Base-by-base conservation (phyloP, 2,113 vertebrate species). In the Calonectris borealis region DNA sequence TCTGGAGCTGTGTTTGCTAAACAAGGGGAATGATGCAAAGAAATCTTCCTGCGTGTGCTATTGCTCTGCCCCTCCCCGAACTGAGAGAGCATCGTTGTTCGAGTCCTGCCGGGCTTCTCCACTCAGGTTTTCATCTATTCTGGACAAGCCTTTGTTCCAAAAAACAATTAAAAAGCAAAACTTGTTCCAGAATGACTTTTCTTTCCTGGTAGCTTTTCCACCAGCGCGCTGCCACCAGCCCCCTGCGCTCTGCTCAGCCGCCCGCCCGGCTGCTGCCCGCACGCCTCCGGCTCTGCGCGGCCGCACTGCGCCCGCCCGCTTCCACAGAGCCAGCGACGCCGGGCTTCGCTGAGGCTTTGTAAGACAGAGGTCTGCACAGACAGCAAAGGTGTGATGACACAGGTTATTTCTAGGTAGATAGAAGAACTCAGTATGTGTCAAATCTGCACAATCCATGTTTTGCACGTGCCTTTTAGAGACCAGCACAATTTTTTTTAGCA, bases 1-100 rank as follows among this genome's bases (percentile, higher is more conserved):
- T 85, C 62, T 79, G 77, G 52, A 71, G 51, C 51, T 26, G 34
- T 95, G 94, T 97, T 97, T 96, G 85, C 94, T 93, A 96, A 97
- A 97, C 96, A 97, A 72, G 21, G 49, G 34, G 6, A 93, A 25
- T 0, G 3, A 77, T 51, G 32, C 57, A 62, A 60, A 85, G 61
- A 32, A 82, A 69, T 60, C 32, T 68, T 60, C 44, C 64, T 64
- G 29, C 0, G 0, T n/a, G 38, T 49, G 34, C 42, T 64, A 46
- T 32, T 29, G 62, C 92, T 79, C 71, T 54, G 77, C 25, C 40
- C 24, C 36, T 85, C 65, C 29, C 48, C 49, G 44, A 75, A 16
- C 29, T 1, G 22, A 36, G 58, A 13, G 13, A 6, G 19, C 57
- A 58, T 52, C 6, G 0, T 7, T 82, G 68, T 57, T 15, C 0